phyloP scores from a whole-genome alignment of 2,888 invertebrate species.

The Cheilosia vulpina region DNA sequence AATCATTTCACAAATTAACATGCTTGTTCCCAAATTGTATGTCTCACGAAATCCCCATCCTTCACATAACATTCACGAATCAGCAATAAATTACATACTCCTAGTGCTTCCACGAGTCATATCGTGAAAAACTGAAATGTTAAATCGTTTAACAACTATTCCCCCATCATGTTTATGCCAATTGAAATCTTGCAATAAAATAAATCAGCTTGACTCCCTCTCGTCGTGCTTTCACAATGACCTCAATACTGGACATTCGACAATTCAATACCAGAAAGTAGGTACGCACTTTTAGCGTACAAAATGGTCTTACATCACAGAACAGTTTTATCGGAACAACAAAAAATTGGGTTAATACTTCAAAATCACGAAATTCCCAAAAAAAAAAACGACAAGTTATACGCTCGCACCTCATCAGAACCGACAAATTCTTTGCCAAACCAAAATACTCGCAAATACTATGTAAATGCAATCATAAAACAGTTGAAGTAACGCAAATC shows the following conservation, averaged over 20 bases:
- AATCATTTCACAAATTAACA: too few relatives aligned
- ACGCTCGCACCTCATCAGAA: slow-evolving; percentile 21
- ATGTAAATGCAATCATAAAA: slow-evolving; percentile 60
- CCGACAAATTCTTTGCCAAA: neutral
- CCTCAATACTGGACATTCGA: slow-evolving; percentile 31
- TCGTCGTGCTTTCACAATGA: slow-evolving; percentile 6
- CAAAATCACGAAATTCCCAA: slow-evolving; percentile 55
- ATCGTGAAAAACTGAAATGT: slow-evolving; percentile 2
- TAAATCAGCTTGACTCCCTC: neutral
- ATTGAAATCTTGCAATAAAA: slow-evolving; percentile 5
- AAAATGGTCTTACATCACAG: slow-evolving; percentile 5
- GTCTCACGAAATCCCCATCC: too few relatives aligned
- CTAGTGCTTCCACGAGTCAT: neutral
- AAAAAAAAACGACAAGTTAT: neutral
- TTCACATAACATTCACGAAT: neutral
- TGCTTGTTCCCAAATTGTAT: too few relatives aligned
- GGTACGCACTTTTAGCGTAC: slow-evolving; percentile 35
- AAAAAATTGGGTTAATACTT: slow-evolving; percentile 56
- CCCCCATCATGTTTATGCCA: slow-evolving; percentile 6
- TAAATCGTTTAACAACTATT: slow-evolving; percentile 27
- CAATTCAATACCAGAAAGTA: neutral
- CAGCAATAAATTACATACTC: neutral
- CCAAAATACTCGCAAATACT: slow-evolving; percentile 5
- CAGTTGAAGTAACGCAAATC: slow-evolving; percentile 52
- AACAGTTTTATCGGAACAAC: slow-evolving; percentile 5